phyloP scores from a whole-genome alignment of 1,140 invertebrate species.

The Achroia grisella region DNA sequence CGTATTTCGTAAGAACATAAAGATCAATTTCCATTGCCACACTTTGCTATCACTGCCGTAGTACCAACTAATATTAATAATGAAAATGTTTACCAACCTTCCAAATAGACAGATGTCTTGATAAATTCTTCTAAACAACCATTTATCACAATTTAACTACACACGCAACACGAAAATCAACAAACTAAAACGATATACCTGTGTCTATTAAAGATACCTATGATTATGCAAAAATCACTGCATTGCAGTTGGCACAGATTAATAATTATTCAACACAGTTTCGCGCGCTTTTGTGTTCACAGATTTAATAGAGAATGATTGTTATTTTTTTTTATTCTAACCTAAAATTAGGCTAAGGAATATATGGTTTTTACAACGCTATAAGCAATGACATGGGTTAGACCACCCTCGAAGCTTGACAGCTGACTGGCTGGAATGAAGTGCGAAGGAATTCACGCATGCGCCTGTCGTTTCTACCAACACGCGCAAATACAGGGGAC shows the following conservation, averaged over 20 bases:
- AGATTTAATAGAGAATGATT: neutral
- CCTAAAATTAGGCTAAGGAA: constrained; percentile 7
- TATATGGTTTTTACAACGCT: constrained; percentile 4
- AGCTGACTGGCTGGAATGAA: constrained; percentile 38
- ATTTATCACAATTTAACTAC: too few relatives aligned
- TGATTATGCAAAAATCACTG: neutral
- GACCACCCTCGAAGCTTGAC: constrained; percentile 30
- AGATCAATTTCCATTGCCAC: too few relatives aligned
- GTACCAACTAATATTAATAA: too few relatives aligned
- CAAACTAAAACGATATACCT: too few relatives aligned
- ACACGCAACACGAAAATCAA: too few relatives aligned
- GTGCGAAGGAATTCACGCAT: constrained; percentile 24
- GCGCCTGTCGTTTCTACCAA: constrained; percentile 11
- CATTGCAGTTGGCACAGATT: neutral
- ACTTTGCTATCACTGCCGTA: too few relatives aligned
- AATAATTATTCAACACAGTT: neutral
- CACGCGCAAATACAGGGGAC: neutral
- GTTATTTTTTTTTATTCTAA: neutral
- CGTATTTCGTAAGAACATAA: too few relatives aligned
- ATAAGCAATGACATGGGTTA: neutral
- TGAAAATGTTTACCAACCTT: too few relatives aligned
- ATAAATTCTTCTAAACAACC: too few relatives aligned
- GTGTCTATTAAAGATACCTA: neutral
- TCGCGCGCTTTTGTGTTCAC: too few relatives aligned
- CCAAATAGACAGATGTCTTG: too few relatives aligned